Evolutionary conservation across 1,140 invertebrate species (phyloP), one percentile per base, ranked within the genome.

Genomic region (Drosophila gunungcola): DNA sequence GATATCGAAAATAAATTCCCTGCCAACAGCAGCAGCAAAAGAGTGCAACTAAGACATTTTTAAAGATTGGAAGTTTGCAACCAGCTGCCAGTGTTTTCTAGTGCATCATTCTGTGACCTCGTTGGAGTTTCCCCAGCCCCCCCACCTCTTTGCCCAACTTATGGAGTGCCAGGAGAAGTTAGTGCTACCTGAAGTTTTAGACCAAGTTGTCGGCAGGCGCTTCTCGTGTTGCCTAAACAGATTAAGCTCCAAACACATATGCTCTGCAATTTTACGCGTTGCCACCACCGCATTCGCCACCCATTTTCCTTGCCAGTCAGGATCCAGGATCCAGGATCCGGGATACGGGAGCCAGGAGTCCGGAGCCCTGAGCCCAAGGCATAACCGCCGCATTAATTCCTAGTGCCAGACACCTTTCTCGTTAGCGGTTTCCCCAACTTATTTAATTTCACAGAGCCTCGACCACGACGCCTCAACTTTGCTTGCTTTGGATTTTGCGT

Each of bases 321-420:
- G 29, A 45, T 41, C 27, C 38, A 12, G 34, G 48, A 43, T 43
- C 53, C 53, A 13, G 41, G 45, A 53, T 42, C 42, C 74, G 9
- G 13, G 7, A 13, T 6, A 2, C 27, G 0, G 46, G 3, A 16
- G 2, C 13, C 27, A 7, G 29, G 48, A 34, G 16, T 32, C n/a
- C n/a, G 3, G 3, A 13, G 29, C 41, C 79, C 65, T 29, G 63
- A 41, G 84, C 60, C 68, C 80, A 76, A 76, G 80, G 72, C 64
- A 89, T 84, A 88, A 88, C 84, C 84, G 84, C 84, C 80, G 73
- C 84, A 88, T 88, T 88, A 89, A 88, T 88, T 88, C 84, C 76
- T 84, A 89, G 84, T 89, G 84, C 80, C 84, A 88, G 84, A 88
- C 84, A 84, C 84, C 84, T 89, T 89, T 84, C 84, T 88, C 80